These are phyloP conservation scores for Poecilus cupreus DNA, from an alignment of 2,888 invertebrate species.

Conservation along the genomic window DNA sequence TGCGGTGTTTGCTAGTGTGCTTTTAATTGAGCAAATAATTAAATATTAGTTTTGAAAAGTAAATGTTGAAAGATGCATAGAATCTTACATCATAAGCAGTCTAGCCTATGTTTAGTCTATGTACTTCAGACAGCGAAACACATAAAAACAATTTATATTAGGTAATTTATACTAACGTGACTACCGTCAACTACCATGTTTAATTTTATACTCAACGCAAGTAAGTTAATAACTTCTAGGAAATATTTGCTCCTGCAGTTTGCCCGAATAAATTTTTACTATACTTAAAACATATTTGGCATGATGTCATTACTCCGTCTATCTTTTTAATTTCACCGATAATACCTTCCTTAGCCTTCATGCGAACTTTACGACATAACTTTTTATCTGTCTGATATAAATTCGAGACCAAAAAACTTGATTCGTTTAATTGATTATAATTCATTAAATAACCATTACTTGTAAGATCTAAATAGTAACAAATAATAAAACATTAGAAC, in stretches of 20 bases:
- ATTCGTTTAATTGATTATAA: too few relatives aligned
- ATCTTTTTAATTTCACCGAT: neutral
- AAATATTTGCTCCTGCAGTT: constrained; percentile 2
- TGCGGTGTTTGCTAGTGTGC: too few relatives aligned
- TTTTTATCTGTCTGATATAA: too few relatives aligned
- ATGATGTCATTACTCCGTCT: neutral
- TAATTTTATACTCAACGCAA: constrained; percentile 1
- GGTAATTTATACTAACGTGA: neutral
- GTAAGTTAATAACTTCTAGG: neutral
- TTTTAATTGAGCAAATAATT: constrained; percentile 9
- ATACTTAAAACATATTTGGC: neutral
- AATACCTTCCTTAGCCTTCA: too few relatives aligned
- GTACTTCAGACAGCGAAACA: neutral
- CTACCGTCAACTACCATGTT: neutral
- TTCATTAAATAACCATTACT: too few relatives aligned
- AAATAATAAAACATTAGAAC: too few relatives aligned
- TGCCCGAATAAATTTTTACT: neutral
- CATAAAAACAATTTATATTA: constrained; percentile 13
- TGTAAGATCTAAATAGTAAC: too few relatives aligned
- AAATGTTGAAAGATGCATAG: neutral
- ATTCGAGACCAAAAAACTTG: too few relatives aligned
- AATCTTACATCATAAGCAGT: neutral
- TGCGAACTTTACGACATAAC: too few relatives aligned
- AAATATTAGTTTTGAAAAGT: constrained; percentile 17
- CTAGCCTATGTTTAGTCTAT: constrained; percentile 21